Percentiles rank a stretch among this genome's conserved stretches.
Evolutionary conservation across 2,888 invertebrate species (phyloP).

Genomic region (Sphaerophoria rueppellii): DNA sequence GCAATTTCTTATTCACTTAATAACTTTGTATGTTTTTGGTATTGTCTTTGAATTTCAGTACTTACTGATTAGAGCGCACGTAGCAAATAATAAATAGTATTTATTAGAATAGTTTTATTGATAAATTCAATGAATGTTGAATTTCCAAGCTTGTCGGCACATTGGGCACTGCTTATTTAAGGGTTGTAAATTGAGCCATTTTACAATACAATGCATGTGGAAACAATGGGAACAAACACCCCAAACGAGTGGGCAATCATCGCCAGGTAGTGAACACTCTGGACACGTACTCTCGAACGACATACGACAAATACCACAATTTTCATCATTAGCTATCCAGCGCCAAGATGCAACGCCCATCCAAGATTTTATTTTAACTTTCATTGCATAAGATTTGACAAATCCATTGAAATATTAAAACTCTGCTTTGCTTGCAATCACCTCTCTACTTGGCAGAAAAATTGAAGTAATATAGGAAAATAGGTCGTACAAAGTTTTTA

Average conservation of each 20-base stretch:
- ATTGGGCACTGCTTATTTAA: constrained; percentile 95
- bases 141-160: constrained; percentile 99
- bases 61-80: constrained; percentile 56
- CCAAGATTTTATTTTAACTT: constrained; percentile 85
- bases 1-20: constrained; percentile 30
- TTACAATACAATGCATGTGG: constrained; percentile 99
- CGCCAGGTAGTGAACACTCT: constrained; percentile 98
- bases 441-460: constrained; percentile 48
- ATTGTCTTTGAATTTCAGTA: constrained; percentile 51
- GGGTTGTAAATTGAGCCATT: constrained; percentile 98
- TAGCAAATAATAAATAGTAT: constrained; percentile 50
- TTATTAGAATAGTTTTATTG: constrained; percentile 51
- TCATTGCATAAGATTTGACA: constrained; percentile 77
- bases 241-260: constrained; percentile 99
- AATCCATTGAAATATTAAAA: constrained; percentile 66
- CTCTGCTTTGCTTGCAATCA: constrained; percentile 10
- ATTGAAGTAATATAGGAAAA: constrained; percentile 51
- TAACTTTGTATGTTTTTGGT: constrained; percentile 42
- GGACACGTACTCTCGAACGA: constrained; percentile 99
- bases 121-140: constrained; percentile 88
- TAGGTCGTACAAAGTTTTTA: constrained; percentile 63
- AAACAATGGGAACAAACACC: constrained; percentile 99
- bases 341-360: constrained; percentile 98
- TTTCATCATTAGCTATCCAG: constrained; percentile 99
- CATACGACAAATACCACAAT: constrained; percentile 99